A percentile compares a stretch with the other conserved stretches of the same genome.
These are phyloP conservation scores for Luidia sarsii DNA, from an alignment of 53 echinoderm and acorn worm genomes.

Conservation along the genomic window DNA sequence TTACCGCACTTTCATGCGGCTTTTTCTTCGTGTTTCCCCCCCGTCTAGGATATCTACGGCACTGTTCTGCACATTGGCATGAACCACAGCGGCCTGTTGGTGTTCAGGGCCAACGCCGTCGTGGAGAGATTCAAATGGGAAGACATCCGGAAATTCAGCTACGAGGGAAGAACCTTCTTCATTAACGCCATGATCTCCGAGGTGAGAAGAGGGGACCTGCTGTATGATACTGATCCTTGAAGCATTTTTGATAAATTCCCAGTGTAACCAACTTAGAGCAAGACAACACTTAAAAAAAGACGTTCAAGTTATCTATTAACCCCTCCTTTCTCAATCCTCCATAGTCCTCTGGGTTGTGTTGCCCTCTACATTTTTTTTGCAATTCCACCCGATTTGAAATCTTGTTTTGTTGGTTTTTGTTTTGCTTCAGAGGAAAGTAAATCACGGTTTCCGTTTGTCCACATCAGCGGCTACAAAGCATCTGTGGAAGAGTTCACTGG, in stretches of 20 bases:
- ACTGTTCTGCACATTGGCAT: constrained; percentile 83
- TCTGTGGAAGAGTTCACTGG: constrained; percentile 86
- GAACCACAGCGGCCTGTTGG: constrained; percentile 72
- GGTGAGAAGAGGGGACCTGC: constrained; percentile 45
- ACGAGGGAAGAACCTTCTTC: constrained; percentile 85
- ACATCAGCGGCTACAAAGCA: constrained; percentile 77
- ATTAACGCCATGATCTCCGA: constrained; percentile 73
- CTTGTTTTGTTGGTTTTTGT: too few relatives aligned
- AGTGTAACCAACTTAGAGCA: not conserved
- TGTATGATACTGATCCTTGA: not conserved
- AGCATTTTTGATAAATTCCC: not conserved
- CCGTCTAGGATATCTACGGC: constrained; percentile 96
- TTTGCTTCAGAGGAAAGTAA: constrained; percentile 68
- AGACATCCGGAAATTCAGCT: constrained; percentile 79
- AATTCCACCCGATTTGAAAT: too few relatives aligned
- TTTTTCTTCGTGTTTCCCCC: not conserved
- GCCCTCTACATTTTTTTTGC: too few relatives aligned
- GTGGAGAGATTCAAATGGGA: constrained; percentile 87
- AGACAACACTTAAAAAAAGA: too few relatives aligned
- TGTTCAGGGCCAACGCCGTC: constrained; percentile 72
- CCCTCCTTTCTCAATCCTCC: too few relatives aligned
- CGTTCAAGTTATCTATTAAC: not conserved
- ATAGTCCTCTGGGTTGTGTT: not conserved
- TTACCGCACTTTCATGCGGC: too few relatives aligned
- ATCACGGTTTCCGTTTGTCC: constrained; percentile 64